Evolutionary conservation across 2,113 vertebrate species (phyloP), one percentile per base, ranked within the genome.

Genomic region (Misgurnus anguillicaudatus): DNA sequence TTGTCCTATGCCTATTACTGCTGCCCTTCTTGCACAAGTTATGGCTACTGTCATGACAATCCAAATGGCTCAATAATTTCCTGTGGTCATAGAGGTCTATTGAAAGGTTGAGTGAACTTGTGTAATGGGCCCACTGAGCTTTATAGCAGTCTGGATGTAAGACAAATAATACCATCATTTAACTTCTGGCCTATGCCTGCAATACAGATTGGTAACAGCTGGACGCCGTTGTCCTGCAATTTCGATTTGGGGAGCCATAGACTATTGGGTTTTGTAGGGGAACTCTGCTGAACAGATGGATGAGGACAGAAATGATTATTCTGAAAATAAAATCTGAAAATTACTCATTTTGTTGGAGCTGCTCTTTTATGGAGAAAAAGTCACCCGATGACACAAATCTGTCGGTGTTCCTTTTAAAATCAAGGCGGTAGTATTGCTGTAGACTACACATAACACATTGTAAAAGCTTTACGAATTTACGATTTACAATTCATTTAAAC

Each of bases 51-150:
- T 75, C 48, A 61, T 69, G 62, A 48, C 39, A 75, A 51, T 53
- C 58, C 64, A 75, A 24, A 55, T 71, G 63, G 39, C 70, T 76
- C 45, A 17, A 69, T 79, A 72, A 81, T 77, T 70, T 66, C n/a
- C 62, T 63, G 38, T 31, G 21, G 47, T 73, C 66, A 36, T 74
- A 70, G 75, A 80, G 24, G 53, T 83, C 58, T 69, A 53, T 67
- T 41, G 36, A 47, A 72, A 55, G 70, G 75, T 60, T 51, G 58
- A 51, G 74, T 69, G 61, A 53, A 58, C 55, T 72, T 70, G 16
- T 73, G 72, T 77, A 72, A 72, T 64, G 8, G 62, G 65, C 17
- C 60, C 77, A 57, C 73, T 72, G 73, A 80, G 55, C 67, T 67
- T 75, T 65, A 62, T 63, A 41, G 17, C 47, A 48, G 75, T 41